A percentile compares a stretch with the other conserved stretches of the same genome.
Conservation (phyloP, 2,888 invertebrate species). For the Rotaria socialis region DNA sequence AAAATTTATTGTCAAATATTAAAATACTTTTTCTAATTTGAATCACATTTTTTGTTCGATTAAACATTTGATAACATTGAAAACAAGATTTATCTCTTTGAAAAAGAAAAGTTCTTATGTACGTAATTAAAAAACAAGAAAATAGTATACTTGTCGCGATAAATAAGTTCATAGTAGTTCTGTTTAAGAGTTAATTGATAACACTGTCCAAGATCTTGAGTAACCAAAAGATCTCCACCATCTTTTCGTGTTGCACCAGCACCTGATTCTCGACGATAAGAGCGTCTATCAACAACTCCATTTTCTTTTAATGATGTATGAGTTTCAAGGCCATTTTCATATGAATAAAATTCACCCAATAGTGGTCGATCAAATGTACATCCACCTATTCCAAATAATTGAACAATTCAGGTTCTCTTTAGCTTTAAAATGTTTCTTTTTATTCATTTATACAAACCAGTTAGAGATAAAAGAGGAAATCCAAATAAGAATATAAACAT, state of each 20-base stretch:
- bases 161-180: conserved; percentile 43
- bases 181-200: conserved; percentile 27
- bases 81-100: conserved; percentile 34
- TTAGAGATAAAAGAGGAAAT: not conserved
- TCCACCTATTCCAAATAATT: not conserved
- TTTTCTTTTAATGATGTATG: conserved; percentile 38
- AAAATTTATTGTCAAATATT: no score
- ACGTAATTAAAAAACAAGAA: not conserved
- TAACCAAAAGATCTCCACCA: conserved; percentile 26
- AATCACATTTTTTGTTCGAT: conserved; percentile 39
- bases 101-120: not conserved
- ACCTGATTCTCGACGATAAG: conserved; percentile 44
- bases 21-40: conserved; percentile 39
- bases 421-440: not conserved
- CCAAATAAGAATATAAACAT: not conserved
- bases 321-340: conserved; percentile 45
- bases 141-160: conserved; percentile 22
- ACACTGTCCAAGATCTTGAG: conserved; percentile 24
- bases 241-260: conserved; percentile 45
- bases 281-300: conserved; percentile 36
- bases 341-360: conserved; percentile 44
- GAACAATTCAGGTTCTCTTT: not conserved
- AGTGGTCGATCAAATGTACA: not conserved
- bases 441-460: not conserved
- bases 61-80: conserved; percentile 45